Evolutionary conservation across 2,888 invertebrate species (phyloP).

Genomic region (Polia nebulosa): DNA sequence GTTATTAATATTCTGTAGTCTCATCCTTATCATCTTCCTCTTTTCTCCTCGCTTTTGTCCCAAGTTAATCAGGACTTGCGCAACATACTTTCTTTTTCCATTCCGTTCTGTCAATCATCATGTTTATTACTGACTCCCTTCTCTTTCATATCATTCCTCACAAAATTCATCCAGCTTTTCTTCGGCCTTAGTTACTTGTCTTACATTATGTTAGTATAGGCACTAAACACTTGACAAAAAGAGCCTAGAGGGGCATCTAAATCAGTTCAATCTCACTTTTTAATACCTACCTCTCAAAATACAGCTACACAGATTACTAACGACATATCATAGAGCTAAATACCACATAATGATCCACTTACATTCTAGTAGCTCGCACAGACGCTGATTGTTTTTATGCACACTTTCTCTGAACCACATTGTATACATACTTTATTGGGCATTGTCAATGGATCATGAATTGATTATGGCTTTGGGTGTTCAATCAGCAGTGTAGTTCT

Average conservation of each 20-base stretch:
- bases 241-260: background rate
- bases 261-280: conserved; percentile 5
- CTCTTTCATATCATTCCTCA: background rate
- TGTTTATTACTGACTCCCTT: background rate
- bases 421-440: conserved; percentile 47
- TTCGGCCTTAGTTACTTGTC: too few relatives aligned
- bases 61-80: background rate
- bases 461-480: conserved; percentile 6
- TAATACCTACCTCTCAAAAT: conserved; percentile 12
- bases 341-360: conserved; percentile 50
- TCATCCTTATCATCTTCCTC: background rate
- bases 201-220: too few relatives aligned
- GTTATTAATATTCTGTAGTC: background rate
- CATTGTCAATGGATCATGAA: conserved; percentile 45
- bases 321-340: conserved; percentile 31
- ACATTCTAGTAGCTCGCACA: conserved; percentile 21
- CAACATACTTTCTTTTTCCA: background rate
- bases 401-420: conserved; percentile 70
- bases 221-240: background rate
- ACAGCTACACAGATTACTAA: conserved; percentile 27
- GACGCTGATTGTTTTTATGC: conserved; percentile 63
- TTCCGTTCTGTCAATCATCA: background rate
- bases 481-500: background rate
- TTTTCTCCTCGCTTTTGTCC: too few relatives aligned
- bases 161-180: too few relatives aligned